Conservation (phyloP, 2,797 vertebrate species). For the Lepus townsendii region DNA sequence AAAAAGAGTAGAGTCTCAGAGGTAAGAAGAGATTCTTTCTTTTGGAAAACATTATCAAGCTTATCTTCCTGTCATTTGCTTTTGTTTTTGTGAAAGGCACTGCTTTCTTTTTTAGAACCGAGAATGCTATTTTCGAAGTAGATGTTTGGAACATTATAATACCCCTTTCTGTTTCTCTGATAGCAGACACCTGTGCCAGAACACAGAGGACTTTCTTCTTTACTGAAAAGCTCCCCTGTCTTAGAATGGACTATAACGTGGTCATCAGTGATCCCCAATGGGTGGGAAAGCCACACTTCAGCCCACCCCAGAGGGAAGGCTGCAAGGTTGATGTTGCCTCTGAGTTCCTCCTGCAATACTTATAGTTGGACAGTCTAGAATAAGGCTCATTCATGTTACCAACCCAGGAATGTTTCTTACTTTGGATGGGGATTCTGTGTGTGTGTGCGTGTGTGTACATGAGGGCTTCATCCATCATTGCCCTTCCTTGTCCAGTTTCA, state of each 20-base stretch:
- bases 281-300: no score
- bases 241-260: background rate
- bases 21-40: constrained; percentile 80
- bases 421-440: constrained; percentile 76
- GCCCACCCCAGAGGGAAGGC: background rate
- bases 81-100: background rate
- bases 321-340: background rate
- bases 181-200: background rate
- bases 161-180: background rate
- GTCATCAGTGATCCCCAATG: background rate
- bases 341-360: background rate
- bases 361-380: constrained; percentile 75
- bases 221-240: background rate
- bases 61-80: constrained; percentile 2
- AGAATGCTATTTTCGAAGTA: background rate
- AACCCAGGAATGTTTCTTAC: constrained; percentile 84
- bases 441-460: no score
- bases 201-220: background rate
- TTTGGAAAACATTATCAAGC: constrained; percentile 58
- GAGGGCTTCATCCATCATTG: constrained; percentile 88
- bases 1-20: constrained; percentile 60
- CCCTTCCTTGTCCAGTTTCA: constrained; percentile 93
- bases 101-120: background rate
- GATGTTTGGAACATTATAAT: background rate
- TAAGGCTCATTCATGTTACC: constrained; percentile 63